Evolutionary conservation across 2,888 invertebrate genomes (phyloP), one percentile per base, ranked within the genome.

Genomic region (Teleiodes luculella): DNA sequence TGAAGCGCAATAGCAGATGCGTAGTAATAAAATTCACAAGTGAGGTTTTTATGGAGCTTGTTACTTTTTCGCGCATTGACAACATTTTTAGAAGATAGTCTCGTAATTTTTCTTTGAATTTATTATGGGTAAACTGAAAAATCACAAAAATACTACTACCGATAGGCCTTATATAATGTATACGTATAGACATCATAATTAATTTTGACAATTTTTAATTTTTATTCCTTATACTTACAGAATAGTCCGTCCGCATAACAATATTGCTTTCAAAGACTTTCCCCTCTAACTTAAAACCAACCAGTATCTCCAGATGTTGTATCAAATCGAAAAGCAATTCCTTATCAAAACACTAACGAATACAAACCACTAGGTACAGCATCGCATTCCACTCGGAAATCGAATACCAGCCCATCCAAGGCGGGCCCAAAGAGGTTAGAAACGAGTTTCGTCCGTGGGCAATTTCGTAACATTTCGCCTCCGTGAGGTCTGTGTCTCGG

Each of bases 381-480:
- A 46, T 30, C 46, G 16, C 46, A 46, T 46, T 31, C 46, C 31
- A 31, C 48, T 35, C 13, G 13, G 48, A 39, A 39, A 24, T 39
- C 28, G 33, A 41, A 43, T 51, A 39, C 50, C 30, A 31, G 18
- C 52, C 46, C 47, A 41, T 41, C 11, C 41, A 31, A 30, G 31
- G n/a, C 53, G 13, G 28, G 39, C 20, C 28, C 31, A 39, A 39
- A 16, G 24, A 31, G 24, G 64, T 60, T 62, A 69, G 70, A 69
- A 83, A 81, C 81, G 67, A 72, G 83, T 80, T 80, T 71, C 64
- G 63, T 70, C 74, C 74, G 77, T 77, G 73, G 75, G 75, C 75
- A 79, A 83, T 85, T 83, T 86, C 83, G 80, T 87, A 86, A 84
- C 78, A 81, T 82, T 81, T 79, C 72, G 78, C 81, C 79, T 80